Evolutionary conservation across 2,888 invertebrate genomes (phyloP).

Genomic region (Melipona beecheii): DNA sequence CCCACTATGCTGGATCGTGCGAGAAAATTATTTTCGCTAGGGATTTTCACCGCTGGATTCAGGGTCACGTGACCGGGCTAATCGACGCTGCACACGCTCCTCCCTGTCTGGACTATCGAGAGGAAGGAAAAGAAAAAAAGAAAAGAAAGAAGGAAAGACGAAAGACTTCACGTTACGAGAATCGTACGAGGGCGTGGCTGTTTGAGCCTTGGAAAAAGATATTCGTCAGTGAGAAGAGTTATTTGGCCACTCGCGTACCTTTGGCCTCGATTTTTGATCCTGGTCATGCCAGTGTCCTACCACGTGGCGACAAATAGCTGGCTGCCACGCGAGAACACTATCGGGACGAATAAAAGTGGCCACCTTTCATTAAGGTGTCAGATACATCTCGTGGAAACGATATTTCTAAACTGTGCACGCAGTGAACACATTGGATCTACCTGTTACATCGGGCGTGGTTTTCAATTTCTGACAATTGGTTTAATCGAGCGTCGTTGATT

Average conservation of each 20-base stretch:
- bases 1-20: background rate
- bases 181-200: background rate
- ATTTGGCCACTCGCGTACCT: conserved; percentile 16
- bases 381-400: conserved; percentile 1
- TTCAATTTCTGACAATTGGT: background rate
- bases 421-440: background rate
- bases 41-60: background rate
- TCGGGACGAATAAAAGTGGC: conserved; percentile 24
- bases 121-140: too few relatives aligned
- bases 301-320: conserved; percentile 32
- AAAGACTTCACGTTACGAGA: background rate
- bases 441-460: background rate
- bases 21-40: conserved; percentile 32
- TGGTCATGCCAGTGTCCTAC: conserved; percentile 38
- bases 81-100: conserved; percentile 29
- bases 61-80: conserved; percentile 23
- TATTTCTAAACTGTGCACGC: background rate
- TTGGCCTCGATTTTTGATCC: conserved; percentile 38
- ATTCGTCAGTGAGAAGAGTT: conserved; percentile 7
- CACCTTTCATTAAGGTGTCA: conserved; percentile 27
- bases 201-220: background rate
- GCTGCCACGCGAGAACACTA: conserved; percentile 44
- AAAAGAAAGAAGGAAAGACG: background rate
- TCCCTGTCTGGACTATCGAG: background rate
- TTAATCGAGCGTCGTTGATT: too few relatives aligned